phyloP scores from a whole-genome alignment of 2,888 invertebrate species.

The Caenorhabditis angaria region DNA sequence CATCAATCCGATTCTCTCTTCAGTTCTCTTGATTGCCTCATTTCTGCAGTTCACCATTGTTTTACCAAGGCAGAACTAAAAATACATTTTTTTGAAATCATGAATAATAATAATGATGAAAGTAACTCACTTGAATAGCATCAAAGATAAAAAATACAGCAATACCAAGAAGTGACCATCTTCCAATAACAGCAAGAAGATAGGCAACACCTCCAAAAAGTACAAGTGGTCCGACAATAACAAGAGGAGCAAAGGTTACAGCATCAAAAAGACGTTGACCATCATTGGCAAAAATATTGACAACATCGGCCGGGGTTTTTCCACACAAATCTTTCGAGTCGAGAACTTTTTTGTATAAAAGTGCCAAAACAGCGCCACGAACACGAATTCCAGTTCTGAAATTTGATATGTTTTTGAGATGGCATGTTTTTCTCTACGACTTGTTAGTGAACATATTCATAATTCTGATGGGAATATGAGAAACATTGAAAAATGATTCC shows the following conservation, averaged over 20 bases:
- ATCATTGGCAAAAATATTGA: slow-evolving; percentile 74
- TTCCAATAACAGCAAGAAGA: slow-evolving; percentile 73
- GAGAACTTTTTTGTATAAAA: slow-evolving; percentile 70
- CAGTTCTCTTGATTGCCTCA: slow-evolving; percentile 68
- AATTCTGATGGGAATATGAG: too few relatives aligned
- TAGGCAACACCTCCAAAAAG: slow-evolving; percentile 73
- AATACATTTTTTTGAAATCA: too few relatives aligned
- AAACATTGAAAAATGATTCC: too few relatives aligned
- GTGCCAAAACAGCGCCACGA: slow-evolving; percentile 73
- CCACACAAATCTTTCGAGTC: slow-evolving; percentile 41
- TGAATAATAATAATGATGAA: too few relatives aligned
- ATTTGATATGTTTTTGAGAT: not conserved
- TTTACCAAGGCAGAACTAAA: slow-evolving; percentile 67
- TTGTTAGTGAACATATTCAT: not conserved
- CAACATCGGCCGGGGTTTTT: slow-evolving; percentile 46
- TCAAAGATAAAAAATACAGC: slow-evolving; percentile 72
- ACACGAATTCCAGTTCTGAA: slow-evolving; percentile 73
- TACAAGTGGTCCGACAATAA: slow-evolving; percentile 73
- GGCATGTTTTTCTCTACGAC: not conserved
- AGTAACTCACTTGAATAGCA: too few relatives aligned
- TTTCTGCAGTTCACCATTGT: slow-evolving; percentile 69
- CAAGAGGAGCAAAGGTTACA: slow-evolving; percentile 73
- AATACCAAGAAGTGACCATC: slow-evolving; percentile 74
- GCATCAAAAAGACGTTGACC: slow-evolving; percentile 74
- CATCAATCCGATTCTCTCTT: slow-evolving; percentile 72